Conservation (phyloP, 2,888 invertebrate genomes). For the Phyllotreta cruciferae region DNA sequence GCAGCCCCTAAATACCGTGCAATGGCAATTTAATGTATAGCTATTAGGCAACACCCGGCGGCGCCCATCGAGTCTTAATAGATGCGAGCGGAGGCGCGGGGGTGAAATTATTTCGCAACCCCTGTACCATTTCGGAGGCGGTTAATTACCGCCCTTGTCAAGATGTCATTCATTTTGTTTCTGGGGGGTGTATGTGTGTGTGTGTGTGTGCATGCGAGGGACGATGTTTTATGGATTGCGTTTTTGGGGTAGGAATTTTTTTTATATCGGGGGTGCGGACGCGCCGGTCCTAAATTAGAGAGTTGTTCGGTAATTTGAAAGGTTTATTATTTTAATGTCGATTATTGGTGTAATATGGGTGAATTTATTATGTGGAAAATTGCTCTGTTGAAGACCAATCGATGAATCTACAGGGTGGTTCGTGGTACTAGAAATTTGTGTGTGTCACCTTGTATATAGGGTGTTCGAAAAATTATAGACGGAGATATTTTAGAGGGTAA, state of each 20-base stretch:
- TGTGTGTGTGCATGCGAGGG: constrained; percentile 8
- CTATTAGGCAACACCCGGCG: constrained; percentile 44
- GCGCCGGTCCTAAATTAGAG: constrained; percentile 9
- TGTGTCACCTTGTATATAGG: too few relatives aligned
- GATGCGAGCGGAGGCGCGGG: constrained; percentile 39
- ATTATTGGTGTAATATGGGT: too few relatives aligned
- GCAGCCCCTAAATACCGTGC: constrained; percentile 44
- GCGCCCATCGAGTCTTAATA: constrained; percentile 42
- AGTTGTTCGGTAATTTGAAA: too few relatives aligned
- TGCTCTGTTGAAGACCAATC: too few relatives aligned
- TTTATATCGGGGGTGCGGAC: neutral
- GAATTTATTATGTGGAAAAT: too few relatives aligned
- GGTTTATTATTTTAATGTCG: too few relatives aligned
- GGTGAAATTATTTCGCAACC: constrained; percentile 36
- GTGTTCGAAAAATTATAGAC: too few relatives aligned
- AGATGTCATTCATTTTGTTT: constrained; percentile 36
- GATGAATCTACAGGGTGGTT: too few relatives aligned
- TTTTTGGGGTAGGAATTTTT: constrained; percentile 12
- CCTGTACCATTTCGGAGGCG: constrained; percentile 31
- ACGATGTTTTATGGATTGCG: constrained; percentile 24
- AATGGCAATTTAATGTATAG: constrained; percentile 48
- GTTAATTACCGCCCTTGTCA: constrained; percentile 39
- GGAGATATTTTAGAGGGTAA: too few relatives aligned
- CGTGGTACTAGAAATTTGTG: too few relatives aligned
- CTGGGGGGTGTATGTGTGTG: constrained; percentile 16